A percentile compares a stretch with the other conserved stretches of the same genome.
phyloP scores from a whole-genome alignment of 2,797 vertebrate species.

The Coregonus sp. region DNA sequence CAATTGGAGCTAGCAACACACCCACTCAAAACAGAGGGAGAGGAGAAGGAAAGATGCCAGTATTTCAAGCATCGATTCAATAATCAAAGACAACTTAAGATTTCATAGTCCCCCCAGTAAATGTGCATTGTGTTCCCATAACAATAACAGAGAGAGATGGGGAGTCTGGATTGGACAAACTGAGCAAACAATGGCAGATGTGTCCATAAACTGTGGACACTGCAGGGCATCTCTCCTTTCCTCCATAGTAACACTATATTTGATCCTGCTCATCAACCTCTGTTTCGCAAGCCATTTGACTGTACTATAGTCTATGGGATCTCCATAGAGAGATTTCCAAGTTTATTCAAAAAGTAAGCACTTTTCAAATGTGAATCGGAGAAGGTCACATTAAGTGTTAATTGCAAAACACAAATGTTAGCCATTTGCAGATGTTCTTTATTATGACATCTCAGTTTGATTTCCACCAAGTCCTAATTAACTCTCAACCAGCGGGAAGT shows the following conservation, averaged over 20 bases:
- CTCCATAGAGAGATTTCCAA: background rate
- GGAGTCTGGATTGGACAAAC: conserved; percentile 51
- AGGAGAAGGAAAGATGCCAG: conserved; percentile 58
- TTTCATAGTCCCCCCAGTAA: conserved; percentile 52
- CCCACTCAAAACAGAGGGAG: conserved; percentile 45
- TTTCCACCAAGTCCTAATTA: background rate
- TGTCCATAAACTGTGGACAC: conserved; percentile 55
- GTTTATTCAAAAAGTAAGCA: background rate
- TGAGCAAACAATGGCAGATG: conserved; percentile 51
- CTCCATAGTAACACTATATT: conserved; percentile 27
- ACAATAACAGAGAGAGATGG: conserved; percentile 57
- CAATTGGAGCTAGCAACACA: conserved; percentile 42
- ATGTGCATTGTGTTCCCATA: conserved; percentile 52
- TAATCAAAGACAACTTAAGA: conserved; percentile 58
- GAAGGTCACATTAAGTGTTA: background rate
- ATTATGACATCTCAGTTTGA: background rate
- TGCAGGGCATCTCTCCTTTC: conserved; percentile 38
- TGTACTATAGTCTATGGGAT: background rate
- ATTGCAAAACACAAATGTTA: background rate
- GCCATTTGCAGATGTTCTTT: background rate
- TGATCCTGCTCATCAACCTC: conserved; percentile 46
- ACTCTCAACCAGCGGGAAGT: too few species aligned
- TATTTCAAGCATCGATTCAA: conserved; percentile 46
- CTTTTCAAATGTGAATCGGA: background rate
- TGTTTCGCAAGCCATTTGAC: conserved; percentile 35